Percentiles rank a stretch among this genome's conserved stretches.
Conservation (phyloP, 2,888 invertebrate genomes). For the Morinoia aosen region DNA sequence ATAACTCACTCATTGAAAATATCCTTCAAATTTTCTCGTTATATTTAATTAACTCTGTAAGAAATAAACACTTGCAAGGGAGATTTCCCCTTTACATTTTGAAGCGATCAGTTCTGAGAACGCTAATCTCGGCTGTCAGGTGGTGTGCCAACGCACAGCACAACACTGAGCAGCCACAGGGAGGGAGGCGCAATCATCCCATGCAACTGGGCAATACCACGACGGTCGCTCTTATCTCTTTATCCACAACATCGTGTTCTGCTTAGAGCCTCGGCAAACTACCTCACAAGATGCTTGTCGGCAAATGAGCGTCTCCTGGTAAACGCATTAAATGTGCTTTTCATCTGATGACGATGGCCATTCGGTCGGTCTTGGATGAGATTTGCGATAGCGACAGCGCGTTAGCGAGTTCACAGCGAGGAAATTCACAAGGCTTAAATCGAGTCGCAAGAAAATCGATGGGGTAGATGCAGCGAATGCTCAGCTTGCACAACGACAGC, state of each 20-base stretch:
- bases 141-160: not conserved
- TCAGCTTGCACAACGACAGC: not conserved
- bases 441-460: not conserved
- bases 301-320: not conserved
- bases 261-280: constrained; percentile 6
- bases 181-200: not conserved
- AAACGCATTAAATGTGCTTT: constrained; percentile 36
- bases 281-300: constrained; percentile 15
- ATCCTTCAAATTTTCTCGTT: not conserved
- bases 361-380: not conserved
- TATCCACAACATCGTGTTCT: constrained; percentile 49
- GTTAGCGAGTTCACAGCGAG: not conserved
- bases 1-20: not conserved
- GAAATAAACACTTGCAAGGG: not conserved
- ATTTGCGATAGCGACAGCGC: constrained; percentile 14
- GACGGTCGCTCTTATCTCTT: constrained; percentile 24
- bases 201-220: not conserved
- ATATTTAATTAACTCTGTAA: not conserved
- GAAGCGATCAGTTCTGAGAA: not conserved
- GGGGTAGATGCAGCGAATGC: not conserved
- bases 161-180: not conserved
- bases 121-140: not conserved
- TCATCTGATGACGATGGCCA: constrained; percentile 6
- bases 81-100: not conserved
- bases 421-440: constrained; percentile 4